Base-by-base conservation (phyloP, 2,888 invertebrate genomes). In the Aromia moschata region DNA sequence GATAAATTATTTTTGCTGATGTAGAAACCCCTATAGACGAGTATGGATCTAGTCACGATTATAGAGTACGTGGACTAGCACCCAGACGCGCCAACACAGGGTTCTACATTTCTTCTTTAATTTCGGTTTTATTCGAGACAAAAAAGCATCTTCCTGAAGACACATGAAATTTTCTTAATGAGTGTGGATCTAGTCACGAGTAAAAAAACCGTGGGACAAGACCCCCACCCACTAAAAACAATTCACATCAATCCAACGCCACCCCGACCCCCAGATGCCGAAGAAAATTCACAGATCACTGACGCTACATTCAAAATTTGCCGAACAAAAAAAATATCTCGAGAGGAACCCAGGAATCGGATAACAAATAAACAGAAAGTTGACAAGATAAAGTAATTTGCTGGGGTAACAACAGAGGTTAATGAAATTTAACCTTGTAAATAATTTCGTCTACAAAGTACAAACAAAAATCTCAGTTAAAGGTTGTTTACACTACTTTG, bases 181-280 rank as follows among this genome's bases (percentile, higher is more conserved):
- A 91, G 91, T 91, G 90, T 91, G 90, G 91, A 90, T 91, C 91
- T 91, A 91, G 91, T 91, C 91, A 91, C 90, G 88, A 61, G 67
- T 62, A 69, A 67, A 74, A 75, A 70, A 62, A 72, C 56, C 85
- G 87, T 88, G 82, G 84, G 81, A 86, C 88, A 84, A 89, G 88
- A 90, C 84, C 86, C 86, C 47, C 85, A 86, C 88, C 85, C 92
- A 90, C 84, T 86, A 71, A 82, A 79, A 82, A 84, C 77, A 77
- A 67, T 73, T 64, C 70, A 68, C 58, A 62, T 51, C 46, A 49
- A 51, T 31, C 31, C 18, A 61, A 49, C 31, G 37, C 45, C 43
- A 33, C 49, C 47, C 40, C 41, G 16, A 33, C 49, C 47, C 40
- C 41, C 15, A 33, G 30, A 25, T 41, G 44, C 2, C 20, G 41